Base-by-base conservation (phyloP, 2,888 invertebrate genomes). In the Eupithecia pulchellata region DNA sequence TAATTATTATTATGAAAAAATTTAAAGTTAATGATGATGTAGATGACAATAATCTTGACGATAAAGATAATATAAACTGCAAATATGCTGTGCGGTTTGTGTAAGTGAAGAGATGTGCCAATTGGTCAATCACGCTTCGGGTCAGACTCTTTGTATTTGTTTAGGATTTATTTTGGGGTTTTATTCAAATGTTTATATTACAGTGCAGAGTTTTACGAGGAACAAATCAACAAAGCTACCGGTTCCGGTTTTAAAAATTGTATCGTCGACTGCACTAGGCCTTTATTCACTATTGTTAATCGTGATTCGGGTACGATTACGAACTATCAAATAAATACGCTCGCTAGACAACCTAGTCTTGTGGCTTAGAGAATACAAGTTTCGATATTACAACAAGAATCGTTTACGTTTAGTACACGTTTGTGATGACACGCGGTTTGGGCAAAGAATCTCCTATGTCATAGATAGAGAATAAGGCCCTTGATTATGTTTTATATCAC, bases 41-140 rank as follows among this genome's bases (percentile, higher is more conserved):
- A 29, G 29, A 29, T 29, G 17, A 2, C 1, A 1, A 17, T 57
- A 29, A 4, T 52, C 2, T 9, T 27, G 55, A 57, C 29, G 14
- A 20, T 8, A 17, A 57, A 3, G 17, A 29, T 29, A 29, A 57
- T 3, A n/a, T 8, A 29, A 57, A 3, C 29, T 27, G 36, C 36
- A 34, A 1, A 25, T 36, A 13, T 36, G 17, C 30, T 17, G n/a
- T n/a, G 42, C 42, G 8, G n/a, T 42, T 20, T 20, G 42, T 64
- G 68, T 42, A 32, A 68, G 52, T 60, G 64, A 34, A 30, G 13
- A 55, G 55, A 27, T 55, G 57, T 57, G 57, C 57, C 3, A 57
- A 57, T 14, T 57, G 29, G 57, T 57, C 17, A 34, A 17, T 34
- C 69, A 69, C 69, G 69, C 34, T 47, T 1, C 61, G 36, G 27